These are phyloP conservation scores for Meteorus cinctellus DNA, from an alignment of 2,888 invertebrate species.

Conservation along the genomic window DNA sequence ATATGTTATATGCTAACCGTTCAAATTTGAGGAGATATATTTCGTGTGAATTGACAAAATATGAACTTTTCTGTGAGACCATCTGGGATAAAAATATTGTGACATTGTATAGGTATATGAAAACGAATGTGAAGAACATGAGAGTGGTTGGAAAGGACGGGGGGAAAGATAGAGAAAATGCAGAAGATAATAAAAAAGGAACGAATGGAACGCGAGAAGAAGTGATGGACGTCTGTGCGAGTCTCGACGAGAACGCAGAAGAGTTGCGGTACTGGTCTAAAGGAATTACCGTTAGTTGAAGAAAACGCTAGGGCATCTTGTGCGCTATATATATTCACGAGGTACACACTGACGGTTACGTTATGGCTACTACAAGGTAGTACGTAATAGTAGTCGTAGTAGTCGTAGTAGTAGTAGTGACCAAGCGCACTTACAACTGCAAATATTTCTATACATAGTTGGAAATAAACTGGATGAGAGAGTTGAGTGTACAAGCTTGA, in stretches of 20 bases:
- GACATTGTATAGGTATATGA: background rate
- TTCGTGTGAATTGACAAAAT: no score
- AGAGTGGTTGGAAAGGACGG: background rate
- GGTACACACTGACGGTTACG: conserved; percentile 41
- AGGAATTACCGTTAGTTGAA: conserved; percentile 70
- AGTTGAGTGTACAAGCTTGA: conserved; percentile 1
- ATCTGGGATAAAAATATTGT: background rate
- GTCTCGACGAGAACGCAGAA: conserved; percentile 51
- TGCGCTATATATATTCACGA: conserved; percentile 47
- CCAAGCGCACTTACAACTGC: conserved; percentile 14
- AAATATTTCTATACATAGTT: conserved; percentile 21
- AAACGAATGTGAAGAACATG: background rate
- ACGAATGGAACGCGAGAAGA: conserved; percentile 49
- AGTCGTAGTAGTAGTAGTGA: background rate
- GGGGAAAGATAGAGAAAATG: conserved; percentile 36
- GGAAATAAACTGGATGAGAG: conserved; percentile 13
- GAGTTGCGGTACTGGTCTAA: conserved; percentile 70
- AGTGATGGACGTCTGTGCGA: conserved; percentile 52
- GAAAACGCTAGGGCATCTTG: conserved; percentile 64
- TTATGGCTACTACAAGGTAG: conserved; percentile 49
- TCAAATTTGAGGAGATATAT: no score
- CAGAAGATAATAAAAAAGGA: conserved; percentile 37
- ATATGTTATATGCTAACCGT: no score
- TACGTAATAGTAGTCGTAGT: conserved; percentile 28
- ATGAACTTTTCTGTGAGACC: no score